Conservation (phyloP, 1,140 invertebrate species). For the Hypothenemus hampei region DNA sequence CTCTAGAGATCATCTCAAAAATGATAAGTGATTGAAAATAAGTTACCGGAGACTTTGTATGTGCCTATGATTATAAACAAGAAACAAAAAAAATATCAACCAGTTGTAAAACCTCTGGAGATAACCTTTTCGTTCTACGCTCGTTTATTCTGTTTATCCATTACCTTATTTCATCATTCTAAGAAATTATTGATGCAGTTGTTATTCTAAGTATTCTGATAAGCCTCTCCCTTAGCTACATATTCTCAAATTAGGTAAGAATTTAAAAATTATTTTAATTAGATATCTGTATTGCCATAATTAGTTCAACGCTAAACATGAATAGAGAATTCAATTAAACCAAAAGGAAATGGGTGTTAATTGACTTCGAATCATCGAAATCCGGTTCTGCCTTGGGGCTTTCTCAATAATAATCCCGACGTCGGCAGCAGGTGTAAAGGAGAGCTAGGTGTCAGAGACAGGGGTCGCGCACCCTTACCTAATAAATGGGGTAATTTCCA, state of each 20-base stretch:
- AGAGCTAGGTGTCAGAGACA: conserved; percentile 48
- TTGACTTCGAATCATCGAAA: conserved; percentile 26
- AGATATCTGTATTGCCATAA: too few species aligned
- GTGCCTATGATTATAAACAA: conserved; percentile 16
- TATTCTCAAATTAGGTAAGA: conserved; percentile 13
- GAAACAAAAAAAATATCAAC: conserved; percentile 12
- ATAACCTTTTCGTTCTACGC: conserved; percentile 13
- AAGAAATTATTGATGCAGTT: conserved; percentile 16
- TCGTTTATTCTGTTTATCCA: conserved; percentile 16
- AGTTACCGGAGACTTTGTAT: conserved; percentile 11
- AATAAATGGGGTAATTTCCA: conserved; percentile 51
- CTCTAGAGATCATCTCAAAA: too few species aligned
- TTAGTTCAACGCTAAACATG: too few species aligned
- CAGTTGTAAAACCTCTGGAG: conserved; percentile 7
- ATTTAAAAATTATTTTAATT: too few species aligned
- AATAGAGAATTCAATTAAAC: conserved; percentile 5
- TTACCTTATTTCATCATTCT: conserved; percentile 24
- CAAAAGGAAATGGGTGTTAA: conserved; percentile 31
- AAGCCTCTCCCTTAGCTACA: conserved; percentile 12
- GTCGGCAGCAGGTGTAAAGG: conserved; percentile 48
- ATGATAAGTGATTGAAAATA: too few species aligned
- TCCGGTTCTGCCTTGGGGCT: conserved; percentile 34
- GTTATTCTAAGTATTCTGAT: conserved; percentile 19
- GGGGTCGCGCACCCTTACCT: conserved; percentile 48
- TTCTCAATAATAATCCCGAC: conserved; percentile 46